Conservation (phyloP, 2,113 vertebrate species). For the Burhinus oedicnemus region DNA sequence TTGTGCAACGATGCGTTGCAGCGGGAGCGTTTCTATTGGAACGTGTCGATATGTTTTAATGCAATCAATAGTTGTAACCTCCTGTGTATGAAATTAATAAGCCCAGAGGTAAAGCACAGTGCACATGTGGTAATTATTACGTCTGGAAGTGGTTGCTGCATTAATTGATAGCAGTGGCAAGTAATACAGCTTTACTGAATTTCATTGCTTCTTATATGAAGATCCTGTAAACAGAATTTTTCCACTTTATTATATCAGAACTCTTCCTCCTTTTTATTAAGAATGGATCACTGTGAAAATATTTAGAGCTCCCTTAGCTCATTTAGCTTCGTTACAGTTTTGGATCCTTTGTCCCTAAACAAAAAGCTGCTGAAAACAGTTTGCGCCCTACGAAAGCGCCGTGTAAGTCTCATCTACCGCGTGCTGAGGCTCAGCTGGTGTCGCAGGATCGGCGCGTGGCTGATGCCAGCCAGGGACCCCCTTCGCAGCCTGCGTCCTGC, state of each 20-base stretch:
- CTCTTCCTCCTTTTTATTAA: slow-evolving; percentile 26
- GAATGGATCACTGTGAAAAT: not conserved
- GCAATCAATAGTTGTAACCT: not conserved
- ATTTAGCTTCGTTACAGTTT: not conserved
- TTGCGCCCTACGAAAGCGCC: not conserved
- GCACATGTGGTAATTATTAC: slow-evolving; percentile 53
- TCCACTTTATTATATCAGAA: not conserved
- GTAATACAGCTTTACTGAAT: slow-evolving; percentile 55
- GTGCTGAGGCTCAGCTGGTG: not conserved
- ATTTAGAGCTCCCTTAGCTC: not conserved
- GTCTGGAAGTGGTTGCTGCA: slow-evolving; percentile 60
- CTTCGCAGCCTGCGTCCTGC: not conserved
- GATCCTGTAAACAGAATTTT: slow-evolving; percentile 43
- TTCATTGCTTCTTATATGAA: slow-evolving; percentile 32
- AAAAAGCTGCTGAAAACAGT: not conserved
- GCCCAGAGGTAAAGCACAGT: slow-evolving; percentile 46
- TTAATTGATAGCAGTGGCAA: slow-evolving; percentile 69
- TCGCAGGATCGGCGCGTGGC: not conserved
- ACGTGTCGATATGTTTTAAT: not conserved
- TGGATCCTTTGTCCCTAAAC: not conserved
- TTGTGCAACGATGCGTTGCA: not conserved
- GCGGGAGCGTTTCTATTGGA: not conserved
- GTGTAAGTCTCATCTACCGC: not conserved
- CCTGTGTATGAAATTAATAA: slow-evolving; percentile 49
- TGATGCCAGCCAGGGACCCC: not conserved